Evolutionary conservation across 1,140 invertebrate species (phyloP).

Genomic region (Aradophagus sp.): DNA sequence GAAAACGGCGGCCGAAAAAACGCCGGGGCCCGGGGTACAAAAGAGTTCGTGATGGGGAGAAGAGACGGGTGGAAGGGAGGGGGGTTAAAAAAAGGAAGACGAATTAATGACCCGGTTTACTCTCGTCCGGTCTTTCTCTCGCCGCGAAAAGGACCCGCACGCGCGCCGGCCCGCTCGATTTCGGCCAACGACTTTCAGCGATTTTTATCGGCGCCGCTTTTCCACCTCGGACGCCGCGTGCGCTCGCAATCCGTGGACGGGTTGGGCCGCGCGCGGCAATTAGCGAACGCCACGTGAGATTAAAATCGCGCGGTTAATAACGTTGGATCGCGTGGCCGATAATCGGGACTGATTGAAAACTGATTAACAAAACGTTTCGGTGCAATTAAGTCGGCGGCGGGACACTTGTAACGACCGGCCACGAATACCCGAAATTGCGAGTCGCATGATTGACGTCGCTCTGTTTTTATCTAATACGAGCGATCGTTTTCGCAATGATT

Average conservation of each 20-base stretch:
- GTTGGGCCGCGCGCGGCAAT: constrained; percentile 35
- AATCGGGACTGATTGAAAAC: constrained; percentile 23
- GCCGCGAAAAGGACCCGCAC: constrained; percentile 29
- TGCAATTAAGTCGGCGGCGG: constrained; percentile 3
- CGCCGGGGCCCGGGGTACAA: not conserved
- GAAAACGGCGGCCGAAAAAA: constrained; percentile 5
- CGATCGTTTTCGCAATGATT: too few relatives aligned
- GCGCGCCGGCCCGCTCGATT: constrained; percentile 55
- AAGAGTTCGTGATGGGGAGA: too few relatives aligned
- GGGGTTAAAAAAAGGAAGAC: constrained; percentile 9
- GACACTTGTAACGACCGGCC: too few relatives aligned
- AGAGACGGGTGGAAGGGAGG: not conserved
- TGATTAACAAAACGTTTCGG: constrained; percentile 19
- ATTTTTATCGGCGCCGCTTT: constrained; percentile 47
- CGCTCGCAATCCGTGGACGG: constrained; percentile 49
- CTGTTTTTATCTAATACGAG: too few relatives aligned
- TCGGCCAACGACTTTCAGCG: constrained; percentile 21
- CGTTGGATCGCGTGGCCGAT: constrained; percentile 25
- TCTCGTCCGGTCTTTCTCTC: constrained; percentile 46
- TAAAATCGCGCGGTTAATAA: constrained; percentile 38
- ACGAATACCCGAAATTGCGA: too few relatives aligned
- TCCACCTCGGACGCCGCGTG: constrained; percentile 50
- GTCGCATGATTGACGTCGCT: too few relatives aligned
- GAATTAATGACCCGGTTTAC: constrained; percentile 63
- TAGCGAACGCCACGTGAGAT: constrained; percentile 39